Evolutionary conservation across 2,888 invertebrate species (phyloP), one percentile per base, ranked within the genome.

Genomic region (Phengaris alcon): DNA sequence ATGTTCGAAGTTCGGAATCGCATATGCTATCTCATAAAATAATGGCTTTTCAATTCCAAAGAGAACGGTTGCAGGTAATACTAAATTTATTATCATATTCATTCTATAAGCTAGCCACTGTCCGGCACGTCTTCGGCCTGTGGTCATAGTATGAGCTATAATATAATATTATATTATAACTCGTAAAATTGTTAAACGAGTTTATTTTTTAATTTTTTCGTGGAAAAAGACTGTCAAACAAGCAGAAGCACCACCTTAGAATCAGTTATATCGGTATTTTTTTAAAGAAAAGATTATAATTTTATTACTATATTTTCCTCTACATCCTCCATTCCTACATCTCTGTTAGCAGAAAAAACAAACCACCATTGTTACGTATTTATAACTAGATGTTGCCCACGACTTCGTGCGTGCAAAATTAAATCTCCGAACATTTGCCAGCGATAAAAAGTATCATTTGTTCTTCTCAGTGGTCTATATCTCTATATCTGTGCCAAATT

Each of bases 21-120:
- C 77, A 79, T 79, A 79, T 79, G 80, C 78, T 80, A 80, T 80
- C 79, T 79, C 75, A 70, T 75, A 73, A 79, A 79, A 80, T 80
- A 80, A 81, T 81, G 76, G 80, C 79, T 79, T 80, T 81, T 79
- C 81, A 80, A 81, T 81, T 79, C 81, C 79, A 74, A 79, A 77
- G 80, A 79, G 81, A 79, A 81, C 78, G 79, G 81, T 79, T 80
- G 77, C 79, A 79, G 77, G 77, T 80, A 80, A 78, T 80, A 77
- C 79, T 78, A 74, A 79, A 81, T 79, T 79, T 80, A 80, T 81
- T 79, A 79, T 79, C 77, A 73, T 74, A 78, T 75, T 78, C 77
- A 69, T 76, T 76, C 76, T 75, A 75, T 77, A 77, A 78, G 76
- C 76, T 72, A 55, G 75, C 73, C 75, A 75, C 73, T 46, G 68